These are phyloP conservation scores for Drosophila hamatofila DNA, from an alignment of 2,888 invertebrate genomes.

Conservation along the genomic window DNA sequence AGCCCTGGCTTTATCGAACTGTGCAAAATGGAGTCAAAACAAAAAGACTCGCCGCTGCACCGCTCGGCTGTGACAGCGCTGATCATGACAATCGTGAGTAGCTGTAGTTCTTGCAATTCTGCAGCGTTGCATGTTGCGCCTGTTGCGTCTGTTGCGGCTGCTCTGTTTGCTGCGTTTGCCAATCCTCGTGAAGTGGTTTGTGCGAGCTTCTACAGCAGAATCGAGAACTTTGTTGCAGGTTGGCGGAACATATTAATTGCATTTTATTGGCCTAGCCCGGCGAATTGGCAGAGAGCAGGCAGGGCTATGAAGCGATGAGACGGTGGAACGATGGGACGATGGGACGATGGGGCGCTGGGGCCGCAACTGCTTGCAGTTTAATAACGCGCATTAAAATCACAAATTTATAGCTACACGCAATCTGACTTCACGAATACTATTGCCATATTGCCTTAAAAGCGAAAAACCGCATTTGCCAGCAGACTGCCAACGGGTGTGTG, in stretches of 20 bases:
- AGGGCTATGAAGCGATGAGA: not conserved
- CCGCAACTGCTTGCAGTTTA: conserved; percentile 69
- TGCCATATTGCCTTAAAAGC: conserved; percentile 38
- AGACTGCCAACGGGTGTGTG: not conserved
- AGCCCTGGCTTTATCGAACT: conserved; percentile 62
- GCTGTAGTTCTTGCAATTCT: not conserved
- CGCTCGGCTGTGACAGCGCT: not conserved
- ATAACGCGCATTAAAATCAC: conserved; percentile 79
- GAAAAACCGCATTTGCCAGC: conserved; percentile 47
- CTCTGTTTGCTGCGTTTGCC: conserved; percentile 13
- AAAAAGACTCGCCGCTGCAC: conserved; percentile 48
- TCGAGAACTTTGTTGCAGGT: conserved; percentile 73
- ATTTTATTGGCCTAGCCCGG: conserved; percentile 74
- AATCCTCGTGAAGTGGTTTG: conserved; percentile 61
- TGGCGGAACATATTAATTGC: conserved; percentile 81
- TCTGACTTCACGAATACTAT: conserved; percentile 74
- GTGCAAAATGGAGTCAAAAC: conserved; percentile 64
- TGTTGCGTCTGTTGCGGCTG: not conserved
- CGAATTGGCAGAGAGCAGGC: conserved; percentile 2
- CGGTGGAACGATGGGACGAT: not conserved
- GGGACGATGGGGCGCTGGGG: not conserved
- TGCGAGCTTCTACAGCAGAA: conserved; percentile 58
- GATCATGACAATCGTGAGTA: conserved; percentile 32
- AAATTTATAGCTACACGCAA: conserved; percentile 77
- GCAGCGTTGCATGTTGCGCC: not conserved